A percentile compares a stretch with the other conserved stretches of the same genome.
These are phyloP conservation scores for Sebastolobus alascanus DNA, from an alignment of 2,797 vertebrate genomes.

Conservation along the genomic window DNA sequence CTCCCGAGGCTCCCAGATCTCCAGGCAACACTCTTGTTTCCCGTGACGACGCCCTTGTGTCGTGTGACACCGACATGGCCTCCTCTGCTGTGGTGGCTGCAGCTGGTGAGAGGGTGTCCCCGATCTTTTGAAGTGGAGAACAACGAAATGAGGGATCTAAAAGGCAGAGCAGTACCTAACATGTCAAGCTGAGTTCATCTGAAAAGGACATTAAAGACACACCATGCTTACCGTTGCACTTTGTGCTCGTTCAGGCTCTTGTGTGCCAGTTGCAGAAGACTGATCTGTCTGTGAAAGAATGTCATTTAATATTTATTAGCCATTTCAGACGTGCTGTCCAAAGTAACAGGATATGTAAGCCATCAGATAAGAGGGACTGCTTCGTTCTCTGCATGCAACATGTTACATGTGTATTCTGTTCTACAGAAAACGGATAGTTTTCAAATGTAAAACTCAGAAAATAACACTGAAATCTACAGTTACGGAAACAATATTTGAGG, in stretches of 20 bases:
- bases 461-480: neutral
- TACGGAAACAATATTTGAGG: neutral
- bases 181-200: neutral
- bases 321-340: constrained; percentile 43
- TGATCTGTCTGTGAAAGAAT: constrained; percentile 75
- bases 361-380: constrained; percentile 36
- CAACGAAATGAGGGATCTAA: constrained; percentile 14
- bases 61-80: constrained; percentile 87
- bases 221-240: constrained; percentile 66
- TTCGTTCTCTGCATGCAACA: constrained; percentile 10
- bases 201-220: neutral
- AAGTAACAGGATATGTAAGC: constrained; percentile 60
- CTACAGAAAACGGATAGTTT: neutral
- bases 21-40: constrained; percentile 77
- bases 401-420: constrained; percentile 55
- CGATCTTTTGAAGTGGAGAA: constrained; percentile 74
- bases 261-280: constrained; percentile 57
- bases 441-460: neutral
- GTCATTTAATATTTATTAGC: constrained; percentile 73
- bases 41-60: constrained; percentile 59
- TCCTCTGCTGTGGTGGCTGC: constrained; percentile 94
- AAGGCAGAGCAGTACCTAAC: neutral
- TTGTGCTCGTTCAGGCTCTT: constrained; percentile 69
- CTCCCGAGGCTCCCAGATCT: constrained; percentile 77
- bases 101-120: constrained; percentile 87